Evolutionary conservation across 2,888 invertebrate genomes (phyloP).

Genomic region (Smittia sp.): DNA sequence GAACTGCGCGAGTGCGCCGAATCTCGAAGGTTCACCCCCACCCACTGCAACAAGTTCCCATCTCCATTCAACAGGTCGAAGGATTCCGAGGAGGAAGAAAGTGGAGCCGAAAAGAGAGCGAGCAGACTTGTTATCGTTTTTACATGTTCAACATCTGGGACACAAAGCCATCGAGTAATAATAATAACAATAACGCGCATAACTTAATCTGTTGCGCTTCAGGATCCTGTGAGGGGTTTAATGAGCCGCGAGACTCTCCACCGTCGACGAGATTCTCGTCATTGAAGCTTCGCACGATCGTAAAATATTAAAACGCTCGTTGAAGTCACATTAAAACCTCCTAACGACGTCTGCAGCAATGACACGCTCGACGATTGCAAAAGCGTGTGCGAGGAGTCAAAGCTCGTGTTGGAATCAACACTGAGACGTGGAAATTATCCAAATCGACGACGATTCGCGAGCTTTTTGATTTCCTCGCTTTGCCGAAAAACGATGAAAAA

Average conservation of each 20-base stretch:
- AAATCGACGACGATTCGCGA: too few species aligned
- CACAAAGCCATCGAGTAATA: background rate
- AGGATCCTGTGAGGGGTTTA: background rate
- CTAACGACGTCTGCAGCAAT: too few species aligned
- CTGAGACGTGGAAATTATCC: too few species aligned
- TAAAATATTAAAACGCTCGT: too few species aligned
- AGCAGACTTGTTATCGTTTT: conserved; percentile 4
- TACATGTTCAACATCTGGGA: conserved; percentile 14
- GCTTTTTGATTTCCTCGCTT: too few species aligned
- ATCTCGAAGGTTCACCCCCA: background rate
- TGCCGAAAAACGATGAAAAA: too few species aligned
- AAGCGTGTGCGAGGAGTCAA: too few species aligned
- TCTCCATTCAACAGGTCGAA: conserved; percentile 16
- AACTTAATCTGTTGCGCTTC: conserved; percentile 12
- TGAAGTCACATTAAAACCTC: too few species aligned
- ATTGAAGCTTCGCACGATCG: too few species aligned
- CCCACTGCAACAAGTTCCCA: background rate
- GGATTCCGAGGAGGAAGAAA: background rate
- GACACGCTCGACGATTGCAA: too few species aligned
- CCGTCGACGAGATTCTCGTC: background rate
- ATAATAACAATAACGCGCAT: background rate
- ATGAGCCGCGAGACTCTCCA: background rate
- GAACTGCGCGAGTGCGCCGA: background rate
- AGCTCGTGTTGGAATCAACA: too few species aligned
- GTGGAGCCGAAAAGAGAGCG: background rate